Evolutionary conservation across 2,797 vertebrate species (phyloP).

Genomic region (Sebastes miniatus): DNA sequence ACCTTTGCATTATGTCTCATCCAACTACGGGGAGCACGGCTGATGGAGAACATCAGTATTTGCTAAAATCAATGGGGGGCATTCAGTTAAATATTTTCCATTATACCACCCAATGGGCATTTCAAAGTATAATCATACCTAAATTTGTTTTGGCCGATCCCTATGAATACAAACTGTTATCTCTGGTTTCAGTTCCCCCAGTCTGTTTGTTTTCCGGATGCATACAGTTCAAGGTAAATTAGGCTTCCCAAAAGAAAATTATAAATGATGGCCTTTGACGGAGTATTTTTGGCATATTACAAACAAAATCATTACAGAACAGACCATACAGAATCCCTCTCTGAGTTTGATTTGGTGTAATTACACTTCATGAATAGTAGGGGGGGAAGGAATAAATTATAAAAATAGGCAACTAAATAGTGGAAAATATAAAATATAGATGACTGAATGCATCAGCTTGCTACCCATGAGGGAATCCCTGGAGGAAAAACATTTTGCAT

Average conservation of each 20-base stretch:
- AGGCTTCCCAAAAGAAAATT: background rate
- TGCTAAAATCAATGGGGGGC: background rate
- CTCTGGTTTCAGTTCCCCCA: background rate
- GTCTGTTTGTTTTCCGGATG: background rate
- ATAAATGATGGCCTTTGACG: background rate
- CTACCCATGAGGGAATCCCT: background rate
- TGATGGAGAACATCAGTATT: conserved; percentile 12
- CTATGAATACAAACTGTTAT: conserved; percentile 7
- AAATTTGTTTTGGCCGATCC: conserved; percentile 1
- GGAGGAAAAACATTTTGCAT: conserved; percentile 1
- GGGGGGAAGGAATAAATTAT: background rate
- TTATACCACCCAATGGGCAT: conserved; percentile 18
- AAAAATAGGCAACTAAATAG: background rate
- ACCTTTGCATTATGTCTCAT: background rate
- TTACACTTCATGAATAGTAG: conserved; percentile 23
- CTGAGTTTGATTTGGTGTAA: conserved; percentile 30
- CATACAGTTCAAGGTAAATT: background rate
- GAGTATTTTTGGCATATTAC: background rate
- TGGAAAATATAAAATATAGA: background rate
- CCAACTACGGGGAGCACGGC: background rate
- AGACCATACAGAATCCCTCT: background rate
- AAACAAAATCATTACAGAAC: conserved; percentile 39
- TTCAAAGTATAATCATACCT: conserved; percentile 28
- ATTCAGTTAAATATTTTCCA: conserved; percentile 27
- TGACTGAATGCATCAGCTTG: conserved; percentile 17